Base-by-base conservation (phyloP, 2,113 vertebrate genomes). In the Kryptolebias marmoratus region DNA sequence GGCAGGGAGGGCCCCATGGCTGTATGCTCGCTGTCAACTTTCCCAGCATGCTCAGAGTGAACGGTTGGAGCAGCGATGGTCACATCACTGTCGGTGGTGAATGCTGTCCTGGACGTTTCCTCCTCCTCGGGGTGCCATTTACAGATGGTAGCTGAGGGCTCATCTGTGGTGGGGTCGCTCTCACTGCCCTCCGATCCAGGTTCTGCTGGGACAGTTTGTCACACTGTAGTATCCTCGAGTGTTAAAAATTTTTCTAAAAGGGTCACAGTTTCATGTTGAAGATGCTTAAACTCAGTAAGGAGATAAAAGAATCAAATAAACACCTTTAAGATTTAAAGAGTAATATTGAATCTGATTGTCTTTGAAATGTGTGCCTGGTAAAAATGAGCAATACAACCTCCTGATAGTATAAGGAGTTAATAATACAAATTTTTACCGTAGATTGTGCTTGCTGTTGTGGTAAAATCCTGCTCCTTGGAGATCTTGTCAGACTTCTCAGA, bases 1-100 rank as follows among this genome's bases (percentile, higher is more conserved):
- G 94, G 89, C 59, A 90, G 73, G n/a, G 76, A 67, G 11, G 2
- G 68, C 73, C 75, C 85, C 50, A 81, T 63, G 13, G n/a, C 71
- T 0, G 54, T 71, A 59, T 61, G 39, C 11, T 63, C 56, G 22
- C 70, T 61, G 8, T 68, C 75, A 47, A 62, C 68, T 59, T 49
- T 56, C 1, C 64, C 47, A n/a, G 62, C 32, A 1, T 66, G 18
- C 10, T 71, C 27, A 1, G 65, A 54, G 12, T 13, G 2, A 1
- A 62, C 11, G 31, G 73, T 68, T 42, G 80, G 32, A 5, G 89
- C 75, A 11, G 56, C 64, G 57, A 75, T 31, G 9, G 62, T 80
- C 58, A 47, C 54, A 0, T 91, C 87, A 60, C 76, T 22, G 45
- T 57, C 71, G 1, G 69, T 28, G 45, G 68, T 71, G 52, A 27